Evolutionary conservation across 2,888 invertebrate genomes (phyloP), one percentile per base, ranked within the genome.

Genomic region (Tenthredo amoena): DNA sequence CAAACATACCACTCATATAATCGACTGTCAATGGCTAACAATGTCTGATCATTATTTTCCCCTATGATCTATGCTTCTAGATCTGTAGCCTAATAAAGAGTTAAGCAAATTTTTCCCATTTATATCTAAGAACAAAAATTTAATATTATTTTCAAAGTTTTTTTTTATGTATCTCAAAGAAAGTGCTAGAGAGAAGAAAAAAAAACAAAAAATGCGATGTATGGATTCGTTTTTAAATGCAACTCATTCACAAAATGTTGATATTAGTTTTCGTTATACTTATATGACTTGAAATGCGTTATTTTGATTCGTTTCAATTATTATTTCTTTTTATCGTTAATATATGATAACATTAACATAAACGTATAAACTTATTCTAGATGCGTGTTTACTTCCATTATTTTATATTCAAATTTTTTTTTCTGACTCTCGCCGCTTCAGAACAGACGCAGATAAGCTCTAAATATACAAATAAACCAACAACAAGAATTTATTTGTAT

Each of bases 401-500:
- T 47, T 74, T 74, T 26, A n/a, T 37, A 50, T 77, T 77, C 10
- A 18, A 31, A 9, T n/a, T 77, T 34, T 55, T 34, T 7, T 55
- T 62, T n/a, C 40, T 40, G 9, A 10, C 12, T 15, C 62, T 79
- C 34, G 26, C 31, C 12, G 21, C 40, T 50, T 21, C 62, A 10
- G 37, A 62, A 40, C 21, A 37, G 62, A 81, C 15, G 21, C 2
- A 81, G 43, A 34, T 15, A 21, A 40, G 40, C 40, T 74, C 0
- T 5, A 34, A 58, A 81, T 50, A 62, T 40, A 68, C 71, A 83
- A 83, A 68, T 47, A 83, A 83, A 47, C n/a, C 68, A 82, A 82
- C 37, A 62, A 50, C 47, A 47, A 31, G 34, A 26, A 81, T 26
- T 40, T 31, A 37, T 34, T 34, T 37, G 37, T 71, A 1, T 71